A percentile compares a stretch with the other conserved stretches of the same genome.
Conservation (phyloP, 2,113 vertebrate genomes). For the Tonatia bakeri region DNA sequence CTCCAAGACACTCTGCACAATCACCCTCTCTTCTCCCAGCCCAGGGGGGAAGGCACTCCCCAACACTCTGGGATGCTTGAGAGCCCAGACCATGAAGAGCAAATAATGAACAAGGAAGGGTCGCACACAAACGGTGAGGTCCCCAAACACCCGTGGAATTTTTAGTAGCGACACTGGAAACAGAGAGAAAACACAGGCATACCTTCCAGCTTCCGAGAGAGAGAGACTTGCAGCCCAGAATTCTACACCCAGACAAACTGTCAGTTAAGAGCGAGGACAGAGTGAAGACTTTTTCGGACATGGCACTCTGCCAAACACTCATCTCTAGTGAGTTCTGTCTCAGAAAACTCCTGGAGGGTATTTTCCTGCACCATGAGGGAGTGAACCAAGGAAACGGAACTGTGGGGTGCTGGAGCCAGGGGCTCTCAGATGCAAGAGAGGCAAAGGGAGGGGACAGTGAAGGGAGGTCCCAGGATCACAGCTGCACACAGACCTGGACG, state of each 20-base stretch:
- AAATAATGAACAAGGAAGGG: not conserved
- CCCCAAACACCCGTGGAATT: rapidly evolving
- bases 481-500: rapidly evolving
- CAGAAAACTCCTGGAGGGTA: not conserved
- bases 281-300: not conserved
- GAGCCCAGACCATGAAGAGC: not conserved
- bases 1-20: not conserved
- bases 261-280: not conserved
- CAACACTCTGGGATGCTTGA: not conserved
- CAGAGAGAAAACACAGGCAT: rapidly evolving
- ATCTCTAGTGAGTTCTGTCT: not conserved
- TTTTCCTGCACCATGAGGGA: not conserved
- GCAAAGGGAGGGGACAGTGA: rapidly evolving
- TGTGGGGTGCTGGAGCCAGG: not conserved
- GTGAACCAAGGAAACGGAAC: not conserved
- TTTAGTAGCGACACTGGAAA: not conserved
- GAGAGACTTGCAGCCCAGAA: not conserved
- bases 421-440: not conserved
- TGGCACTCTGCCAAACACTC: not conserved
- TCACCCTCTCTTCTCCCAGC: too few species aligned
- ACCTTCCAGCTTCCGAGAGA: not conserved
- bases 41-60: not conserved
- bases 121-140: not conserved
- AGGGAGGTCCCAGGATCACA: rapidly evolving
- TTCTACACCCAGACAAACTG: not conserved